phyloP scores from a whole-genome alignment of 2,113 vertebrate genomes.

The Corynorhinus townsendii region DNA sequence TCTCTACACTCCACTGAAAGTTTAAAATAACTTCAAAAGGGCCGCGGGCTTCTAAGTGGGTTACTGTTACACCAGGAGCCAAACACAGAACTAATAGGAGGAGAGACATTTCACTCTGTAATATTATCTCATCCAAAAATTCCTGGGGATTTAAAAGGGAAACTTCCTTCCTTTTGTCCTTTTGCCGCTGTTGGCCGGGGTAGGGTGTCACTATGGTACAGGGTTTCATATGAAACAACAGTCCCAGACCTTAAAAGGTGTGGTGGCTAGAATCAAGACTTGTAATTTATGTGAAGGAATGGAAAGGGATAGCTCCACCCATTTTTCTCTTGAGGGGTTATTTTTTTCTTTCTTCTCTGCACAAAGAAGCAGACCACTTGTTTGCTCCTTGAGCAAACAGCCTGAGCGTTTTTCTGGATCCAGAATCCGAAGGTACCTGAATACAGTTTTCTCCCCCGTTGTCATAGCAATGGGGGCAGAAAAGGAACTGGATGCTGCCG shows the following conservation, averaged over 20 bases:
- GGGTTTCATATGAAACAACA: background rate
- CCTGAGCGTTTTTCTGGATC: slow-evolving; percentile 27
- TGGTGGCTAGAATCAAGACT: slow-evolving; percentile 18
- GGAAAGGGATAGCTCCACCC: background rate
- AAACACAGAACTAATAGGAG: slow-evolving; percentile 57
- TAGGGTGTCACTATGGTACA: slow-evolving; percentile 38
- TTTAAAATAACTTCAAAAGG: slow-evolving; percentile 81
- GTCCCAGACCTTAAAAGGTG: slow-evolving; percentile 50
- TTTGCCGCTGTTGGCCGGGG: slow-evolving; percentile 3
- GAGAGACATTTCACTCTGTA: slow-evolving; percentile 69
- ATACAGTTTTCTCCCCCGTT: background rate
- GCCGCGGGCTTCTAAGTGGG: slow-evolving; percentile 69
- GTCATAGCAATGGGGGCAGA: background rate
- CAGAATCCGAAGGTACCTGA: slow-evolving; percentile 32
- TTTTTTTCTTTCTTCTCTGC: slow-evolving; percentile 18
- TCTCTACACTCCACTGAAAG: slow-evolving; percentile 46
- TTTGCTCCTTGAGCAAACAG: slow-evolving; percentile 26
- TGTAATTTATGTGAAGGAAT: slow-evolving; percentile 49
- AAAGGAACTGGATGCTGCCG: background rate
- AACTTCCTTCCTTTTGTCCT: slow-evolving; percentile 74
- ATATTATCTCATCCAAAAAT: slow-evolving; percentile 74
- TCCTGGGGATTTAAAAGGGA: slow-evolving; percentile 71
- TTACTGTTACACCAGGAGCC: slow-evolving; percentile 76
- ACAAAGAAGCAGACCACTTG: slow-evolving; percentile 53
- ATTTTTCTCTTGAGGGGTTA: slow-evolving; percentile 45